Conservation (phyloP, 2,113 vertebrate species). For the Ariopsis seemanni region DNA sequence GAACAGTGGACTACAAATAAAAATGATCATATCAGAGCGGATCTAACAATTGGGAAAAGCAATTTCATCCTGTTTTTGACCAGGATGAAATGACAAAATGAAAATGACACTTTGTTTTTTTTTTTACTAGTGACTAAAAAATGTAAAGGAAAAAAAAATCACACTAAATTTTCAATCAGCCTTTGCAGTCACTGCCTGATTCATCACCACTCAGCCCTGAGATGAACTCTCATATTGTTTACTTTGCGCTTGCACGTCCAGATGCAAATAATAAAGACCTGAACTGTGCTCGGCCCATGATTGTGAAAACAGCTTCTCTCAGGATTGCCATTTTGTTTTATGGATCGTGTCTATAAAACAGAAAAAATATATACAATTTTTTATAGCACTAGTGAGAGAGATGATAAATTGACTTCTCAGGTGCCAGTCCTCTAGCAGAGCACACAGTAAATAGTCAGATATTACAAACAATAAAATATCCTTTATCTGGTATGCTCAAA, state of each 20-base stretch:
- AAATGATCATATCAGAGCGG: not conserved
- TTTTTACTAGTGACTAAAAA: no score
- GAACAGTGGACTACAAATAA: not conserved
- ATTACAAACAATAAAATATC: not conserved
- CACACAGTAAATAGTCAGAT: not conserved
- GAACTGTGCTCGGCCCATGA: not conserved
- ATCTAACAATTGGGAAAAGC: not conserved
- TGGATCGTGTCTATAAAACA: conserved; percentile 5
- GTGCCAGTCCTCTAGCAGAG: not conserved
- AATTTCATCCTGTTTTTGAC: not conserved
- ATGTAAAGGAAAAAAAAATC: not conserved
- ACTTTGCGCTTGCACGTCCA: not conserved
- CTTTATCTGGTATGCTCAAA: not conserved
- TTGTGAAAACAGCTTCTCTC: not conserved
- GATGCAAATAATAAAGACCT: not conserved
- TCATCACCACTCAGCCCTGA: not conserved
- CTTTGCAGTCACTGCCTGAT: not conserved
- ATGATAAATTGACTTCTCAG: conserved; percentile 16
- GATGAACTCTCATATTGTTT: not conserved
- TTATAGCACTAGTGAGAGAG: not conserved
- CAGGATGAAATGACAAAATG: not conserved
- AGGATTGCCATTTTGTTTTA: conserved; percentile 17
- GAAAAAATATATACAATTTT: conserved; percentile 8
- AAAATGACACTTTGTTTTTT: no score
- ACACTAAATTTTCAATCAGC: not conserved